Evolutionary conservation across 2,888 invertebrate genomes (phyloP), one percentile per base, ranked within the genome.

Genomic region (Caenorhabditis wallacei): DNA sequence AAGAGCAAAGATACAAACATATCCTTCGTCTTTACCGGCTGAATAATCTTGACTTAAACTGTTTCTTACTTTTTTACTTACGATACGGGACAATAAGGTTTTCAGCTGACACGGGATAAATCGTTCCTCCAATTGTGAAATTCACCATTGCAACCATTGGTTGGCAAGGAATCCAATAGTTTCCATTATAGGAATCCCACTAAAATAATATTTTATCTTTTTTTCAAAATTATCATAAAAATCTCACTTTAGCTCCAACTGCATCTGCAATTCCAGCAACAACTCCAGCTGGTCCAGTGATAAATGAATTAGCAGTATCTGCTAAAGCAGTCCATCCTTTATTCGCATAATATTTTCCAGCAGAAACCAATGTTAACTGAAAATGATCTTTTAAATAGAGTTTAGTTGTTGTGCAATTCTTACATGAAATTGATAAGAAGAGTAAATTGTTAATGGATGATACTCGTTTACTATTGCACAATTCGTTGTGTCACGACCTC

Each of bases 71-170:
- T 30, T 8, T 13, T 13, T 8, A 51, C 64, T 48, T 5, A 64
- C 64, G 64, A 51, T 51, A 64, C 1, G 64, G 64, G 2, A 64
- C 68, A 13, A 68, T 68, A 11, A 82, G 63, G 54, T 80, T 80
- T 51, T 48, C 46, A 37, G 72, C 51, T 13, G 46, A 22, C 35
- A 80, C 59, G 4, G 72, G 53, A 80, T 72, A 83, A 26, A 59
- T 61, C 5, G 79, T 75, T 22, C 64, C 59, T 61, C 85, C 85
- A 57, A 85, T 85, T 24, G 76, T 80, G 63, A 85, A 59, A 37
- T 80, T 74, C 1, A 85, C 53, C 61, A 71, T 78, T 18, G 59
- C 64, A 20, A 80, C 59, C 30, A 51, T 76, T 30, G 85, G 80
- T n/a, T 82, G 59, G 59, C 85, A 85, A 54, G 59, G 57, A 37